Percentiles rank a stretch among this genome's conserved stretches.
Evolutionary conservation across 2,797 vertebrate genomes (phyloP).

Genomic region (Gymnocypris eckloni): DNA sequence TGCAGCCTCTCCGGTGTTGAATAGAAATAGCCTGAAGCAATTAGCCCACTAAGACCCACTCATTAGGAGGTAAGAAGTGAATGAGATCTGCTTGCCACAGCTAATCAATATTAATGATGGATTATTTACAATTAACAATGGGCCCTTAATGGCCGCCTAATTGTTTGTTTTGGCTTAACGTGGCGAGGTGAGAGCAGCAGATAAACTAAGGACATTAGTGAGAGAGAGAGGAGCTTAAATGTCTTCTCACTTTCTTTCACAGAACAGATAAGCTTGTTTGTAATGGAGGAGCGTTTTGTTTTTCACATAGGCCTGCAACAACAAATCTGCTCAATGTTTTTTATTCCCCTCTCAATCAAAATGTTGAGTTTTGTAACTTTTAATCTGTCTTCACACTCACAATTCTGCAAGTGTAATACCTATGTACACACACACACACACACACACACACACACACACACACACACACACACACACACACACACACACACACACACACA

Average conservation of each 20-base stretch:
- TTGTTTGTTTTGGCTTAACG: slow-evolving; percentile 65
- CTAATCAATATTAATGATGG: slow-evolving; percentile 69
- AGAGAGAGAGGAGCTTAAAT: slow-evolving; percentile 45
- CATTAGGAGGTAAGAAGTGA: slow-evolving; percentile 64
- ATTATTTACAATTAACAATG: slow-evolving; percentile 69
- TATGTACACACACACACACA: too few species aligned
- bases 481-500: too few species aligned
- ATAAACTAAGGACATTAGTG: slow-evolving; percentile 57
- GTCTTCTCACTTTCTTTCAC: slow-evolving; percentile 54
- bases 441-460: too few species aligned
- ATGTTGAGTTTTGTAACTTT: not conserved
- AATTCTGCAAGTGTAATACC: not conserved
- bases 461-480: too few species aligned
- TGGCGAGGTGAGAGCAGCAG: slow-evolving; percentile 59
- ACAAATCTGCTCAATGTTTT: not conserved
- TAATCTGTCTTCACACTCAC: not conserved
- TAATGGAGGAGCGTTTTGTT: not conserved
- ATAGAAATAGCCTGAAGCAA: slow-evolving; percentile 60
- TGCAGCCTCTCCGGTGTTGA: slow-evolving; percentile 47
- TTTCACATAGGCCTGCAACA: slow-evolving; percentile 2
- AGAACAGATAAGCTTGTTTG: slow-evolving; percentile 31
- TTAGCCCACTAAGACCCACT: slow-evolving; percentile 64
- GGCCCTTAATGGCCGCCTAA: slow-evolving; percentile 60
- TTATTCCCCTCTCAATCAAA: not conserved
- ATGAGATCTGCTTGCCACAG: slow-evolving; percentile 58